These are phyloP conservation scores for Chloroclystis v-ata DNA, from an alignment of 2,888 invertebrate genomes.

Conservation along the genomic window DNA sequence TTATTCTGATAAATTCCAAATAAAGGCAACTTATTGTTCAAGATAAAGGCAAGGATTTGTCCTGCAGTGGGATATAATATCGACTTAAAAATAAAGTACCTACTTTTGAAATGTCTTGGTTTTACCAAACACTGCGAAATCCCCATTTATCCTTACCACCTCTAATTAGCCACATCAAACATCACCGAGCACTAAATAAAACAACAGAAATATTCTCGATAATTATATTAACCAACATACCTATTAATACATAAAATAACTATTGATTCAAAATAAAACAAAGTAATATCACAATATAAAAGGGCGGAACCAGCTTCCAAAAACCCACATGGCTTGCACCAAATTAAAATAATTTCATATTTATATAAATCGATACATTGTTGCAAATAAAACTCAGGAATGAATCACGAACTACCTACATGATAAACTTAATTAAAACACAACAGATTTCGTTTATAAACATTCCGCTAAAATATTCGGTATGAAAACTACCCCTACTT, in stretches of 20 bases:
- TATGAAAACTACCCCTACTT: constrained; percentile 17
- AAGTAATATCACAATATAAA: constrained; percentile 28
- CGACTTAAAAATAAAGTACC: too few relatives aligned
- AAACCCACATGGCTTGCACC: constrained; percentile 23
- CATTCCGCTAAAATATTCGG: constrained; percentile 2
- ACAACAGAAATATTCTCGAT: constrained; percentile 11
- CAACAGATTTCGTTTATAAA: constrained; percentile 9
- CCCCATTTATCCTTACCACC: too few relatives aligned
- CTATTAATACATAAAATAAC: constrained; percentile 21
- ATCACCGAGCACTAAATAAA: not conserved
- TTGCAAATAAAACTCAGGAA: constrained; percentile 19
- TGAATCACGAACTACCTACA: constrained; percentile 14
- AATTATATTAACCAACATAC: constrained; percentile 23
- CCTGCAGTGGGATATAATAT: not conserved
- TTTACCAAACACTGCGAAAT: too few relatives aligned
- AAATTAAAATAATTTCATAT: constrained; percentile 17
- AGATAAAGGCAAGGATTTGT: too few relatives aligned
- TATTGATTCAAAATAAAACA: constrained; percentile 18
- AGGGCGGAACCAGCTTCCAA: constrained; percentile 15
- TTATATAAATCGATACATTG: constrained; percentile 8
- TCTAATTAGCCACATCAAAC: too few relatives aligned
- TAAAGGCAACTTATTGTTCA: too few relatives aligned
- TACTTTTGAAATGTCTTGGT: too few relatives aligned
- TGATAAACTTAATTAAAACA: constrained; percentile 15
- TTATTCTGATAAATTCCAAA: not conserved